A percentile compares a stretch with the other conserved stretches of the same genome.
phyloP scores from a whole-genome alignment of 1,140 invertebrate genomes.

The Zaprionus taronus region DNA sequence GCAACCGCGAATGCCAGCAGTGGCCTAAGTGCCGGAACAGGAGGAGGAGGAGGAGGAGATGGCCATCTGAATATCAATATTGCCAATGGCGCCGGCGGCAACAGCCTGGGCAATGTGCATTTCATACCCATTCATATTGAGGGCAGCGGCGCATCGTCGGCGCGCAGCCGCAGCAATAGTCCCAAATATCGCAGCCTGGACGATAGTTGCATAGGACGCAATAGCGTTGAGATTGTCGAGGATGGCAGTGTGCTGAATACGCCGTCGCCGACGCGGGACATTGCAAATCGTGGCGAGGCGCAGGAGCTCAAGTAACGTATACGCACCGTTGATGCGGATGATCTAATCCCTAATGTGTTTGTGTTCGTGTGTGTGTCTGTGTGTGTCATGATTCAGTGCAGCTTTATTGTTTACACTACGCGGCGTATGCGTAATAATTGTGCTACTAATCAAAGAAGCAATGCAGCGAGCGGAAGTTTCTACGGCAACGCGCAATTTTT shows the following conservation, averaged over 20 bases:
- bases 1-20: slow-evolving; percentile 12
- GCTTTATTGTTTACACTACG: slow-evolving; percentile 33
- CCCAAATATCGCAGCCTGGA: slow-evolving; percentile 74
- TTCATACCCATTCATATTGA: slow-evolving; percentile 83
- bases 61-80: slow-evolving; percentile 77
- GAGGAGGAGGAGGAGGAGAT: slow-evolving; percentile 27
- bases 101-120: slow-evolving; percentile 80
- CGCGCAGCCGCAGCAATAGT: slow-evolving; percentile 64
- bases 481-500: slow-evolving; percentile 15
- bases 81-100: slow-evolving; percentile 63
- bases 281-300: slow-evolving; percentile 25
- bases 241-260: slow-evolving; percentile 65
- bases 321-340: slow-evolving; percentile 38
- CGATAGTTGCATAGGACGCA: slow-evolving; percentile 69
- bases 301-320: slow-evolving; percentile 71
- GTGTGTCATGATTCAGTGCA: slow-evolving; percentile 5
- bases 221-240: slow-evolving; percentile 73
- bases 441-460: slow-evolving; percentile 18
- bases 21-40: slow-evolving; percentile 2
- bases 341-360: slow-evolving; percentile 34
- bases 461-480: background rate
- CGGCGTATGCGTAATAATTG: slow-evolving; percentile 48
- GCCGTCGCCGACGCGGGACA: slow-evolving; percentile 23
- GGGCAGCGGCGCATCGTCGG: slow-evolving; percentile 41
- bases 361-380: slow-evolving; percentile 8